phyloP scores from a whole-genome alignment of 2,797 vertebrate species.

The Liasis olivaceus region DNA sequence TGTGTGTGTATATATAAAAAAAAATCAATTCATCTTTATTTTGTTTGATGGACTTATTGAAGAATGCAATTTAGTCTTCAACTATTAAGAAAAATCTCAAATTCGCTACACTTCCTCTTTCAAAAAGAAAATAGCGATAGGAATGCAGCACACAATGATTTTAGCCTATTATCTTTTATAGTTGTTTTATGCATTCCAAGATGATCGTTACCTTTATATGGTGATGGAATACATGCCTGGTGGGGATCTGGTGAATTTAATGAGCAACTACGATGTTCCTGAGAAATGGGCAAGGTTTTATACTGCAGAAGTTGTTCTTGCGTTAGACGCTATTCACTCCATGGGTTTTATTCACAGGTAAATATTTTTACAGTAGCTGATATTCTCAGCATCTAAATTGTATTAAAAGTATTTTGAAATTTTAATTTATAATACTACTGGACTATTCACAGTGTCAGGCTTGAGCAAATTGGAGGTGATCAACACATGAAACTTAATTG shows the following conservation, averaged over 20 bases:
- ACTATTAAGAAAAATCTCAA: no score
- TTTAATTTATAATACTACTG: neutral
- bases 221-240: conserved; percentile 99
- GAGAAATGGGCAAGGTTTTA: conserved; percentile 99
- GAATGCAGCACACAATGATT: neutral
- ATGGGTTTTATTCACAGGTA: conserved; percentile 99
- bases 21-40: neutral
- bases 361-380: neutral
- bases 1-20: no score
- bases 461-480: neutral
- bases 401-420: conserved; percentile 12
- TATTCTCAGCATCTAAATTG: neutral
- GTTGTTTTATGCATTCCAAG: conserved; percentile 99
- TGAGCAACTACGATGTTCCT: conserved; percentile 98
- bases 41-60: neutral
- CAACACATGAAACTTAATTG: neutral
- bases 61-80: neutral
- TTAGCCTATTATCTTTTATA: conserved; percentile 65
- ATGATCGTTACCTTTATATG: conserved; percentile 98
- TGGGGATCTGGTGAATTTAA: conserved; percentile 96
- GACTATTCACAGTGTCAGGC: neutral
- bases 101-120: neutral
- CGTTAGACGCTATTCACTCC: conserved; percentile 96
- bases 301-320: conserved; percentile 96
- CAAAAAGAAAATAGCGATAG: neutral